phyloP scores from a whole-genome alignment of 1,140 invertebrate species.

The Apis cerana region DNA sequence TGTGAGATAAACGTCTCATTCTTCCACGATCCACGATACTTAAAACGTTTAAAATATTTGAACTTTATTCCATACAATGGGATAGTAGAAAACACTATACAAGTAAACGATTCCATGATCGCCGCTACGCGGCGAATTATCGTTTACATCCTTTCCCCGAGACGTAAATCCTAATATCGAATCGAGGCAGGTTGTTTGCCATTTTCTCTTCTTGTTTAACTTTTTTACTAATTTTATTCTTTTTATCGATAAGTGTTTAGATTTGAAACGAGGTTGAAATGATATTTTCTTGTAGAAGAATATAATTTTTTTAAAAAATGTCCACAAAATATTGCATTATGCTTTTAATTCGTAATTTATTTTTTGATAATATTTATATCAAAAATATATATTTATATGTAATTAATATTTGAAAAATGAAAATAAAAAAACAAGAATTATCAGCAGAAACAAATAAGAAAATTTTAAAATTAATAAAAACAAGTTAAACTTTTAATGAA shows the following conservation, averaged over 20 bases:
- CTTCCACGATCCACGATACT: neutral
- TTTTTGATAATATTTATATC: no score
- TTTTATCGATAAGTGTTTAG: no score
- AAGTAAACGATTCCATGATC: constrained; percentile 65
- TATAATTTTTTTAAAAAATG: no score
- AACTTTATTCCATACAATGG: neutral
- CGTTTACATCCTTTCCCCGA: constrained; percentile 15
- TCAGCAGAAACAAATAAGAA: no score
- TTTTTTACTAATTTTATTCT: no score
- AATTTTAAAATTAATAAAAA: no score
- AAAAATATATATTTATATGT: no score
- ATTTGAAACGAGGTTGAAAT: neutral
- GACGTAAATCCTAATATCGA: constrained; percentile 32
- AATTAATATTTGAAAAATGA: no score
- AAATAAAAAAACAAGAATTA: no score
- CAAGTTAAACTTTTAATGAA: no score
- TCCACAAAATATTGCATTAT: no score
- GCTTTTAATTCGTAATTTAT: no score
- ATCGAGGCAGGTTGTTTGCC: neutral
- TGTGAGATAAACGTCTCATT: constrained; percentile 58
- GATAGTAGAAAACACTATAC: neutral
- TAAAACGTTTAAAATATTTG: neutral
- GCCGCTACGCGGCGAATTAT: constrained; percentile 38
- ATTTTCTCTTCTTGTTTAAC: neutral
- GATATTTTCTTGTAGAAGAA: neutral